Conservation (phyloP, 2,888 invertebrate genomes). For the Sepioteuthis lessoniana region DNA sequence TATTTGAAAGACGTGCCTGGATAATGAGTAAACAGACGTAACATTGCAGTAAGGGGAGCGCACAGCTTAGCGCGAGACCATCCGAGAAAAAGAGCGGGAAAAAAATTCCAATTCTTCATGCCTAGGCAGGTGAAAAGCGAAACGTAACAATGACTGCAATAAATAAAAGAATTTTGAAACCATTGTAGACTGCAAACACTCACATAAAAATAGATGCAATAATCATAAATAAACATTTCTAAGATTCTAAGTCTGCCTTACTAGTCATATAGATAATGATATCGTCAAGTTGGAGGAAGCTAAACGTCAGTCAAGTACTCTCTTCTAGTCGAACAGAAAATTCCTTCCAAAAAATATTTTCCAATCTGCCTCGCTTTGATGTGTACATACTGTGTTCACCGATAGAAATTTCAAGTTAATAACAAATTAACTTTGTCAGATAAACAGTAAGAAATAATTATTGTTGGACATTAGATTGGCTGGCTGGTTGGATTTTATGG, state of each 20-base stretch:
- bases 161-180: conserved; percentile 17
- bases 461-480: too few species aligned
- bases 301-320: too few species aligned
- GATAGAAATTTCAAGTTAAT: too few species aligned
- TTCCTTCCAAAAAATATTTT: too few species aligned
- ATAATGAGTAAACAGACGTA: background rate
- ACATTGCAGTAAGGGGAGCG: background rate
- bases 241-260: background rate
- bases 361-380: too few species aligned
- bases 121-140: background rate
- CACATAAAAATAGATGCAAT: background rate
- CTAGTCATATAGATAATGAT: background rate
- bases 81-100: background rate
- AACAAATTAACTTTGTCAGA: too few species aligned
- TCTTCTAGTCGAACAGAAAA: too few species aligned
- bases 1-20: background rate
- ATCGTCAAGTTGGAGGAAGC: too few species aligned
- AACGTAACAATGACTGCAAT: conserved; percentile 1
- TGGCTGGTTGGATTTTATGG: too few species aligned
- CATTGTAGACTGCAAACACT: conserved; percentile 4
- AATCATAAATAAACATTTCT: conserved; percentile 10
- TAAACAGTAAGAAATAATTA: too few species aligned
- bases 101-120: background rate
- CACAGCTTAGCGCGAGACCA: background rate
- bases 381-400: too few species aligned